Conservation (phyloP, 2,113 vertebrate species). For the Lophius piscatorius region DNA sequence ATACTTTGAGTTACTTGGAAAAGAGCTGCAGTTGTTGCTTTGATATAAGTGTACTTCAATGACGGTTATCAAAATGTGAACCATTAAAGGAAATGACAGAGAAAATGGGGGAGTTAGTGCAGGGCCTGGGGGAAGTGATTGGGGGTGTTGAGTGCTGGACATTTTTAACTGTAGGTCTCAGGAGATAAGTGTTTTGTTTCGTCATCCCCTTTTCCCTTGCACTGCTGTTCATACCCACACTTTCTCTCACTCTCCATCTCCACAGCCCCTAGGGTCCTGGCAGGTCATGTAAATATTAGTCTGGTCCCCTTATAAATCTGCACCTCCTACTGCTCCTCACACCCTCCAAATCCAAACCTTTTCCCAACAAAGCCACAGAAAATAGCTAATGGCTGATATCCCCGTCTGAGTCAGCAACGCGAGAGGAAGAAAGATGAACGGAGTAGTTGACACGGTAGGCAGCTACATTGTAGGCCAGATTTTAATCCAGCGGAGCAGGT, state of each 20-base stretch:
- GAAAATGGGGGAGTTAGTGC: slow-evolving; percentile 18
- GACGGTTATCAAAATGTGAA: slow-evolving; percentile 5
- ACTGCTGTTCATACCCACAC: slow-evolving; percentile 27
- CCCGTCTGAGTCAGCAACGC: slow-evolving; percentile 6
- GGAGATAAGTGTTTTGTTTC: slow-evolving; percentile 36
- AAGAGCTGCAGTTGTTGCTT: not conserved
- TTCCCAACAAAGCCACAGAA: slow-evolving; percentile 31
- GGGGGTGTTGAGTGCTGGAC: not conserved
- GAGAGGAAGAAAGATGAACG: slow-evolving; percentile 26
- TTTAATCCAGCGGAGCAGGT: slow-evolving; percentile 60
- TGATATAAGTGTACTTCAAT: not conserved
- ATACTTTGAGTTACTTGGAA: slow-evolving; percentile 4
- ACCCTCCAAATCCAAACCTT: slow-evolving; percentile 18
- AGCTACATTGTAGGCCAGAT: slow-evolving; percentile 25
- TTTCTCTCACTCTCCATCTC: slow-evolving; percentile 38
- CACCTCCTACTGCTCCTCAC: slow-evolving; percentile 48
- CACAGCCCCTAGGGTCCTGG: slow-evolving; percentile 51
- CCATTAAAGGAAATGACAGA: slow-evolving; percentile 3
- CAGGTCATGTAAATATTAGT: slow-evolving; percentile 80
- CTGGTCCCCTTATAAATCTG: slow-evolving; percentile 74
- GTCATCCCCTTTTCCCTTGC: slow-evolving; percentile 19
- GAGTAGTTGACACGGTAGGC: slow-evolving; percentile 43
- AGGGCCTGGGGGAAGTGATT: not conserved
- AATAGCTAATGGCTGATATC: slow-evolving; percentile 37
- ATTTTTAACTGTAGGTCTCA: slow-evolving; percentile 11